Evolutionary conservation across 2,797 vertebrate genomes (phyloP).

Genomic region (Catharus ustulatus): DNA sequence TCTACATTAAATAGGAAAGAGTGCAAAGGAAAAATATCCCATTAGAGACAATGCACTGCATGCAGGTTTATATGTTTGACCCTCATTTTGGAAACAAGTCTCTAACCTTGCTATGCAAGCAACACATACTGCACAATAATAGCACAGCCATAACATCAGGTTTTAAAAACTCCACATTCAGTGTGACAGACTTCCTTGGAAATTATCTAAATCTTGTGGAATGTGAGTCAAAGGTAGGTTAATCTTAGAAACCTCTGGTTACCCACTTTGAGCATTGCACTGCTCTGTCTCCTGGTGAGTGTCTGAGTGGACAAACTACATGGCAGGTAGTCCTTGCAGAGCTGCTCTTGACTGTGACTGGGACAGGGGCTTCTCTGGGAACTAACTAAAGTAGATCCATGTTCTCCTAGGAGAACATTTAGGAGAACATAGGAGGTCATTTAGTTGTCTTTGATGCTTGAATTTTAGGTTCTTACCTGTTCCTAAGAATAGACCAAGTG

Average conservation of each 20-base stretch:
- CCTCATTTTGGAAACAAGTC: conserved; percentile 5
- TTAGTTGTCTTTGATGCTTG: neutral
- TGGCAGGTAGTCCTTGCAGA: neutral
- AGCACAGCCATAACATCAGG: neutral
- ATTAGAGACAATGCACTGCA: neutral
- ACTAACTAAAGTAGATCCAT: neutral
- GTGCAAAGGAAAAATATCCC: neutral
- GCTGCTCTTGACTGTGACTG: neutral
- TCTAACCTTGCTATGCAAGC: conserved; percentile 3
- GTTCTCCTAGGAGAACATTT: neutral
- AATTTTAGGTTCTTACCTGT: neutral
- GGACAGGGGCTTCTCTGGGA: neutral
- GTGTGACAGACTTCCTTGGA: neutral
- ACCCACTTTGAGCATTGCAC: neutral
- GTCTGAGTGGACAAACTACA: neutral
- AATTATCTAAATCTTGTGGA: neutral
- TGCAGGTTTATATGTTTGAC: neutral
- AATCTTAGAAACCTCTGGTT: neutral
- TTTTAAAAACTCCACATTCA: neutral
- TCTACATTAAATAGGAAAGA: conserved; percentile 6
- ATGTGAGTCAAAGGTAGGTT: conserved; percentile 9
- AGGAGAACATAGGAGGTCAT: neutral
- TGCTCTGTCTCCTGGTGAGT: neutral
- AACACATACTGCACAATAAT: neutral
- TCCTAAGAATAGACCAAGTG: neutral